These are phyloP conservation scores for Acanthaster planci DNA, from an alignment of 35 echinoderm and acorn worm species.

Conservation along the genomic window DNA sequence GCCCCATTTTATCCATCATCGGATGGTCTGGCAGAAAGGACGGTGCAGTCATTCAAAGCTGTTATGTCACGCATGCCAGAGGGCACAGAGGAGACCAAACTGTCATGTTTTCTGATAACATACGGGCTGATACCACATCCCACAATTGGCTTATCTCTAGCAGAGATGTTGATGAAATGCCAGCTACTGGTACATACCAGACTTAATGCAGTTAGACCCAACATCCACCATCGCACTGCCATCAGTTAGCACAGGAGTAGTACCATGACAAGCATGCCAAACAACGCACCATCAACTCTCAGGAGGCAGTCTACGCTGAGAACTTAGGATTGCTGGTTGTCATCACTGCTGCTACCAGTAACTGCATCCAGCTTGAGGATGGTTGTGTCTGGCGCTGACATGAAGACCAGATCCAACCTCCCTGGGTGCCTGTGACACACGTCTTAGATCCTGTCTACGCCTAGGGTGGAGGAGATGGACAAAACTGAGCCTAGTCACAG, in stretches of 20 bases:
- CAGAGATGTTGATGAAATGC: conserved; percentile 30
- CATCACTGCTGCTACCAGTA: not conserved
- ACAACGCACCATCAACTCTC: not conserved
- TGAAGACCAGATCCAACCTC: conserved; percentile 26
- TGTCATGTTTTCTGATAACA: conserved; percentile 58
- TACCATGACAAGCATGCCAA: conserved; percentile 34
- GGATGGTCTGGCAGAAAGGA: conserved; percentile 50
- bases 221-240: conserved; percentile 1
- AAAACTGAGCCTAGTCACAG: not conserved
- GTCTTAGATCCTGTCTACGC: not conserved
- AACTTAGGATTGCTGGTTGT: conserved; percentile 53
- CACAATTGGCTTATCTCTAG: conserved; percentile 51
- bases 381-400: conserved; percentile 13
- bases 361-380: conserved; percentile 27
- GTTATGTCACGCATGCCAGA: conserved; percentile 20
- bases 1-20: conserved; percentile 63
- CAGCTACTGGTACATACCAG: not conserved
- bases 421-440: not conserved
- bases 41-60: conserved; percentile 56
- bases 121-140: conserved; percentile 66
- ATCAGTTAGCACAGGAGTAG: conserved; percentile 34
- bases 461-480: not conserved
- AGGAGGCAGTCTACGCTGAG: conserved; percentile 33
- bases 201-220: conserved; percentile 44
- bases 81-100: conserved; percentile 60